These are phyloP conservation scores for Taenaris catops DNA, from an alignment of 2,888 invertebrate genomes.

Conservation along the genomic window DNA sequence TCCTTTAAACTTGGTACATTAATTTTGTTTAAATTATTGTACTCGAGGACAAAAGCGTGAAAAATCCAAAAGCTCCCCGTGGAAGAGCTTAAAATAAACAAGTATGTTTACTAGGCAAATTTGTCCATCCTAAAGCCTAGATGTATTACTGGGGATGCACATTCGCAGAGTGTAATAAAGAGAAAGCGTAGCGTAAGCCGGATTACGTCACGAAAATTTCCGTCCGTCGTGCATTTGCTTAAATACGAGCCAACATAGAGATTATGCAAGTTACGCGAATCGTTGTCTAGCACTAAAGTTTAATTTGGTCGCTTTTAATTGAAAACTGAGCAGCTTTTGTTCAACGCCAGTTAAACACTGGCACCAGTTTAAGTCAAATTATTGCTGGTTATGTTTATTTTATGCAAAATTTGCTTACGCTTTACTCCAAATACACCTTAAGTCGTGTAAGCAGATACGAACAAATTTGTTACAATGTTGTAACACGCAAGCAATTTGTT, in stretches of 20 bases:
- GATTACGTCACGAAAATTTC: slow-evolving; percentile 20
- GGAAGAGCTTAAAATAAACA: slow-evolving; percentile 17
- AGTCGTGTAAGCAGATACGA: too few species aligned
- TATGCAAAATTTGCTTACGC: too few species aligned
- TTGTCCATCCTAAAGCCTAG: slow-evolving; percentile 12
- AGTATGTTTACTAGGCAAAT: slow-evolving; percentile 14
- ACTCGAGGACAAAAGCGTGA: too few species aligned
- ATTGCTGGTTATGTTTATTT: too few species aligned
- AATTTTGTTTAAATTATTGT: too few species aligned
- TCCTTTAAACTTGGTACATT: too few species aligned
- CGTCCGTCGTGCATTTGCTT: slow-evolving; percentile 16
- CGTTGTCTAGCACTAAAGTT: slow-evolving; percentile 35
- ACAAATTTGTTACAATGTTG: too few species aligned
- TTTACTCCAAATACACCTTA: too few species aligned
- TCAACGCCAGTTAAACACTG: too few species aligned
- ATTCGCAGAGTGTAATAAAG: slow-evolving; percentile 18
- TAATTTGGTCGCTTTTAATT: slow-evolving; percentile 43
- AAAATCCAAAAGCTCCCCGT: slow-evolving; percentile 2
- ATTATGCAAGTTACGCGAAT: slow-evolving; percentile 34
- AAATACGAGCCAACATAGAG: slow-evolving; percentile 16
- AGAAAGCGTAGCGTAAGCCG: slow-evolving; percentile 20
- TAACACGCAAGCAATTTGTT: too few species aligned
- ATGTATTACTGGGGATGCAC: slow-evolving; percentile 18
- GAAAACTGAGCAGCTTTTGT: slow-evolving; percentile 57
- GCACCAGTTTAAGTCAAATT: too few species aligned